Base-by-base conservation (phyloP, 2,113 vertebrate genomes). In the Panurus biarmicus region DNA sequence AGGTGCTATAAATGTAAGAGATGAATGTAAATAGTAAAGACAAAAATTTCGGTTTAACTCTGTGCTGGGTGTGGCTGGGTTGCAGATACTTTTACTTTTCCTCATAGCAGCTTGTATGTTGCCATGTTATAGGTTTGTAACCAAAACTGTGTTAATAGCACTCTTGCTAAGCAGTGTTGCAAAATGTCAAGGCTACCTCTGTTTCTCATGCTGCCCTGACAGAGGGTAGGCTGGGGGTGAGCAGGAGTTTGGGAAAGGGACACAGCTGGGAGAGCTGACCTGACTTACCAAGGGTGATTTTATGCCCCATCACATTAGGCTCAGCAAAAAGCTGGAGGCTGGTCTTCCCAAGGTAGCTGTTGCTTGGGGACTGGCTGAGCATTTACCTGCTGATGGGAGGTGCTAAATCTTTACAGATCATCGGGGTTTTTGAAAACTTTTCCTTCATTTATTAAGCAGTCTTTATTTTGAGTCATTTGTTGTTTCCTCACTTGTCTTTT, bases 401-500 rank as follows among this genome's bases (percentile, higher is more conserved):
- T 71, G 33, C 42, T 53, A 24, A 61, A 28, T 40, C 22, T 83
- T 76, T 74, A 19, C 10, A 42, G 15, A 53, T 90, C 21, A 33
- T 48, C 64, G 25, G 5, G 1, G 0, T 4, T 78, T 74, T 70
- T 33, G 0, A 0, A 22, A 83, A 28, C 7, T 31, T 89, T 70
- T 76, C 35, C 6, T 65, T 81, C 31, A 23, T 69, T 44, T 81
- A 22, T 61, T 76, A 60, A 14, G 5, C 9, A 72, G n/a, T 44
- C 45, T 76, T 65, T 69, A 22, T 56, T 50, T 76, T 65, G 28
- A 61, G 10, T 16, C 23, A 65, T 75, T 81, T 31, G 3, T 23
- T 69, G 12, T 58, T 89, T 89, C 26, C 33, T 70, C 36, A 31
- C 28, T 74, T 84, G 40, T 74, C 36, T 44, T 81, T 89, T 96